These are phyloP conservation scores for Drosophila diplacantha DNA, from an alignment of 2,888 invertebrate species.

Conservation along the genomic window DNA sequence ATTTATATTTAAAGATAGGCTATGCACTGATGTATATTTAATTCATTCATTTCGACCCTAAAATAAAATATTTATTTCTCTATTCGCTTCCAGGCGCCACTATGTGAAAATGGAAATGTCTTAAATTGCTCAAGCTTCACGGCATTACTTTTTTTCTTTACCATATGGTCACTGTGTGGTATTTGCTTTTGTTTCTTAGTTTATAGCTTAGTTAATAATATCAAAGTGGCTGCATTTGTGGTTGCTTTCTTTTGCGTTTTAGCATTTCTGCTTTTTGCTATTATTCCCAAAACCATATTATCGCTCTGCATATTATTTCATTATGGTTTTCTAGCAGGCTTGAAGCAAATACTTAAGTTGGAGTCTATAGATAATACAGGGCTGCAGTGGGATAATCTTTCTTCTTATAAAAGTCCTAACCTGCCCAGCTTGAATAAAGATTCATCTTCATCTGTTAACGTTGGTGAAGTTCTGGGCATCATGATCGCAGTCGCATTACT, in stretches of 20 bases:
- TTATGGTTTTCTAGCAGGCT: conserved; percentile 10
- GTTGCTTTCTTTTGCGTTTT: background rate
- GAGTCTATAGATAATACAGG: conserved; percentile 5
- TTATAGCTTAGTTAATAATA: conserved; percentile 66
- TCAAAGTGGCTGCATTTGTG: background rate
- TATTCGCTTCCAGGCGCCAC: conserved; percentile 8
- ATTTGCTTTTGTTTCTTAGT: conserved; percentile 90
- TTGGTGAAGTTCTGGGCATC: background rate
- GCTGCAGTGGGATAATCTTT: conserved; percentile 6
- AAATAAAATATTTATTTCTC: background rate
- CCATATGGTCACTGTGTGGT: conserved; percentile 83
- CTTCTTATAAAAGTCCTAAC: background rate
- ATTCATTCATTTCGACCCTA: too few species aligned
- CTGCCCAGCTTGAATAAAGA: background rate
- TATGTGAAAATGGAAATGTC: conserved; percentile 20
- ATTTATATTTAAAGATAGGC: too few species aligned
- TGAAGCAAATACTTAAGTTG: conserved; percentile 1
- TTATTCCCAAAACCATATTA: conserved; percentile 78
- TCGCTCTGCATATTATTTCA: conserved; percentile 4
- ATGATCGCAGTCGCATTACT: conserved; percentile 2
- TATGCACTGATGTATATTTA: too few species aligned
- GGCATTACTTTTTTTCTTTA: conserved; percentile 84
- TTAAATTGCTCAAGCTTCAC: conserved; percentile 75
- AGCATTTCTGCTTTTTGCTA: background rate
- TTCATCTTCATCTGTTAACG: background rate